phyloP scores from a whole-genome alignment of 2,797 vertebrate genomes.

The Eurystomus glaucurus region DNA sequence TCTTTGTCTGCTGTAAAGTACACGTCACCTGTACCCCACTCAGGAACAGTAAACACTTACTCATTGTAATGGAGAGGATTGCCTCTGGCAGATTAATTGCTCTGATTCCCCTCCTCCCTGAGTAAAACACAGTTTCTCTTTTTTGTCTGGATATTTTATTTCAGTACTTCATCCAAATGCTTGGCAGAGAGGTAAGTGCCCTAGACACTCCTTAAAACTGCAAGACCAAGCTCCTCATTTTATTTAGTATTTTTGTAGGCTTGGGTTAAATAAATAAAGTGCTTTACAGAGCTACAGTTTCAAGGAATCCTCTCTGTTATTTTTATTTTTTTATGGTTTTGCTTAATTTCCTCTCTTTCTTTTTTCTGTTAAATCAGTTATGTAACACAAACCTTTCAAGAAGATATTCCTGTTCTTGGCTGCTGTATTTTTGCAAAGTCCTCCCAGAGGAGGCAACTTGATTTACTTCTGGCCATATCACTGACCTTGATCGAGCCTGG shows the following conservation, averaged over 20 bases:
- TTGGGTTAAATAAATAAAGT: conserved; percentile 12
- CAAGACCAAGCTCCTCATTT: background rate
- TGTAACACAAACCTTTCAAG: background rate
- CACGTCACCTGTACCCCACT: background rate
- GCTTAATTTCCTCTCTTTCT: background rate
- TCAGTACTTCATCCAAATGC: conserved; percentile 16
- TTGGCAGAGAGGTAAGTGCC: conserved; percentile 3
- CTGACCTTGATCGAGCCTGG: background rate
- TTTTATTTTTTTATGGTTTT: background rate
- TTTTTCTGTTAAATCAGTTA: background rate
- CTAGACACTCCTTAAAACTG: background rate
- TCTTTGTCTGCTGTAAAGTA: conserved; percentile 3
- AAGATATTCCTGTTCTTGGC: background rate
- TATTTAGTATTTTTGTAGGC: background rate
- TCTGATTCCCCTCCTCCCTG: background rate
- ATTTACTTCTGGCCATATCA: background rate
- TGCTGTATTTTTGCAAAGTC: background rate
- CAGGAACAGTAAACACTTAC: conserved; percentile 31
- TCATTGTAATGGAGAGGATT: conserved; percentile 29
- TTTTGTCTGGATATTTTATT: conserved; percentile 4
- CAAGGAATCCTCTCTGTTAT: background rate
- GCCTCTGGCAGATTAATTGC: conserved; percentile 35
- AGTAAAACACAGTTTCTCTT: background rate
- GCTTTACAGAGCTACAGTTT: background rate
- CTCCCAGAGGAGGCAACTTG: fast-evolving